Evolutionary conservation across 2,113 vertebrate species (phyloP), one percentile per base, ranked within the genome.

Genomic region (Zosterops japonicus): DNA sequence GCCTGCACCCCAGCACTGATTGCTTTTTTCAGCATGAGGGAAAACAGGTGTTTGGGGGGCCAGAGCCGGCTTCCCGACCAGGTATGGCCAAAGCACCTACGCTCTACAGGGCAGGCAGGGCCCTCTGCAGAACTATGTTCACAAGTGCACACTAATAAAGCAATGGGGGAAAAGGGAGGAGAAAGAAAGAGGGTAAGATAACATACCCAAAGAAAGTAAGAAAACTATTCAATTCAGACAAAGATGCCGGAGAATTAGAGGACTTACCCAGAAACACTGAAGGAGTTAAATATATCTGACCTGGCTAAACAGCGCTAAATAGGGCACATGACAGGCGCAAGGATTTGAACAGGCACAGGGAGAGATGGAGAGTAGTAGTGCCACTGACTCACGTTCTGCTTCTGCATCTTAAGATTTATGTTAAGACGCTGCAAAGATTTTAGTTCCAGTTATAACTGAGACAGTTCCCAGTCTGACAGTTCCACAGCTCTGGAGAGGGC

Each of bases 1-100:
- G 68, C 13, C 25, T 15, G 63, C 24, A 6, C 11, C 17, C 17
- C 41, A 2, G 10, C 15, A 1, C 2, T 25, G 8, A 1, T 0
- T 2, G 31, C 1, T 0, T 27, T 64, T 29, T 29, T 68, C 35
- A 28, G 68, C 22, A 1, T 3, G 15, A 77, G 19, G 16, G 6
- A n/a, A 42, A 42, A 17, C 8, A 5, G 25, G 21, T 31, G 61
- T 60, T 46, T 3, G 31, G 25, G n/a, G 53, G 31, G n/a, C 31
- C 28, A 22, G 42, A 71, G 52, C 15, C 11, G 1, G 28, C 28
- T 41, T 23, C 31, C 24, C 2, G 0, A 3, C 20, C 27, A 20
- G 9, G 42, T 18, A 23, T 60, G 64, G 59, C 49, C 49, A 50
- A 55, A 81, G 53, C 19, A 8, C 20, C 17, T 28, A 1, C 5